A percentile compares a stretch with the other conserved stretches of the same genome.
Evolutionary conservation across 2,888 invertebrate genomes (phyloP).

Genomic region (Bombylius major): DNA sequence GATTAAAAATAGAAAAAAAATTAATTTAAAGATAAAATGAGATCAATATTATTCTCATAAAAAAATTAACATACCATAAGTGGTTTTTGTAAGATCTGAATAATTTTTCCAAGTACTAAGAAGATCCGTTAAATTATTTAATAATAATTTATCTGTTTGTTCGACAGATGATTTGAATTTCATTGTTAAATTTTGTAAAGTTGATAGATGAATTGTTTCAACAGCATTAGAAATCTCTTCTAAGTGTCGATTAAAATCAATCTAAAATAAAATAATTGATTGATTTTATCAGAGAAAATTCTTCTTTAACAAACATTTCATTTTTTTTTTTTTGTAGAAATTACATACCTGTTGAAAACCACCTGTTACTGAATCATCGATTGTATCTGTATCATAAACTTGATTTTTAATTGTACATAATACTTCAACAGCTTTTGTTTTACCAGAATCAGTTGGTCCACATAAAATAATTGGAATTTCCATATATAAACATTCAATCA

Average conservation of each 20-base stretch:
- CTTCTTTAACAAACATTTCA: not conserved
- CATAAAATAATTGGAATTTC: slow-evolving; percentile 75
- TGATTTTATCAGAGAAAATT: not conserved
- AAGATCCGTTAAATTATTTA: slow-evolving; percentile 14
- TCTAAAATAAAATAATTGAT: slow-evolving; percentile 18
- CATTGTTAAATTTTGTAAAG: slow-evolving; percentile 21
- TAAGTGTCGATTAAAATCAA: slow-evolving; percentile 43
- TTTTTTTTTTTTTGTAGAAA: not conserved
- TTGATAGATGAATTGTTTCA: slow-evolving; percentile 21
- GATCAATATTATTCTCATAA: not conserved
- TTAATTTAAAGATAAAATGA: too few relatives aligned
- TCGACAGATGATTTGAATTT: not conserved
- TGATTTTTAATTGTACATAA: slow-evolving; percentile 31
- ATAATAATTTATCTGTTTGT: slow-evolving; percentile 2
- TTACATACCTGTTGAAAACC: slow-evolving; percentile 81
- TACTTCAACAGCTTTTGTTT: slow-evolving; percentile 33
- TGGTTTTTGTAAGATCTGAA: slow-evolving; percentile 17
- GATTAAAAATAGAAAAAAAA: not conserved
- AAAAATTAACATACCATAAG: slow-evolving; percentile 19
- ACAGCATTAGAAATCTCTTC: slow-evolving; percentile 46
- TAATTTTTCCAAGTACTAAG: slow-evolving; percentile 28
- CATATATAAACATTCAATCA: slow-evolving; percentile 78
- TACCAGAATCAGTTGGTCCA: slow-evolving; percentile 34
- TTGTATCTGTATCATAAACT: slow-evolving; percentile 30
- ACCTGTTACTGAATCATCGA: slow-evolving; percentile 46